A percentile compares a stretch with the other conserved stretches of the same genome.
Conservation (phyloP, 1,140 invertebrate species). For the Bicyclus anynana region DNA sequence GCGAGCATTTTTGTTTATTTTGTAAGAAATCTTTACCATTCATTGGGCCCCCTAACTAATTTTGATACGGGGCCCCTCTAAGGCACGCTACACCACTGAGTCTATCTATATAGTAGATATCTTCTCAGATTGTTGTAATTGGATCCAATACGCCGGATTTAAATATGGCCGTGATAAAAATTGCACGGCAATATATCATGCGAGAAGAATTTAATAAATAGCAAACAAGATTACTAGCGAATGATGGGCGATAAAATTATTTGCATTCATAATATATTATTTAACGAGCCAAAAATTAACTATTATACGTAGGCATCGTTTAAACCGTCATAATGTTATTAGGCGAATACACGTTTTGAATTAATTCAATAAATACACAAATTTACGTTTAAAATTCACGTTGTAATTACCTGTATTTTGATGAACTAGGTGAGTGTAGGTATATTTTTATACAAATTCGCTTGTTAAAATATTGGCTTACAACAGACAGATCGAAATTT, state of each 20-base stretch:
- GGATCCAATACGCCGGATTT: not conserved
- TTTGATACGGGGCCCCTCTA: no score
- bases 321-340: not conserved
- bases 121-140: no score
- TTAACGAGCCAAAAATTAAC: constrained; percentile 2
- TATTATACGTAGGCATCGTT: not conserved
- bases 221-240: constrained; percentile 2
- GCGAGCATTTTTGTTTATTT: no score
- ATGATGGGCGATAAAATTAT: not conserved
- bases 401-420: not conserved
- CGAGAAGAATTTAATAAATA: not conserved
- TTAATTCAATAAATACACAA: not conserved
- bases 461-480: no score
- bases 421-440: no score
- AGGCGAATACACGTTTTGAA: not conserved
- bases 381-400: not conserved
- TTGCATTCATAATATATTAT: constrained; percentile 1
- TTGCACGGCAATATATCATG: not conserved
- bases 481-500: no score
- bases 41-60: no score
- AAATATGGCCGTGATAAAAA: not conserved
- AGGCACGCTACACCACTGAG: no score
- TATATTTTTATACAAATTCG: no score
- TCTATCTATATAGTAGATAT: no score
- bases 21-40: no score